Percentiles rank a stretch among this genome's conserved stretches.
phyloP scores from a whole-genome alignment of 1,140 invertebrate species.

The Sitophilus oryzae region DNA sequence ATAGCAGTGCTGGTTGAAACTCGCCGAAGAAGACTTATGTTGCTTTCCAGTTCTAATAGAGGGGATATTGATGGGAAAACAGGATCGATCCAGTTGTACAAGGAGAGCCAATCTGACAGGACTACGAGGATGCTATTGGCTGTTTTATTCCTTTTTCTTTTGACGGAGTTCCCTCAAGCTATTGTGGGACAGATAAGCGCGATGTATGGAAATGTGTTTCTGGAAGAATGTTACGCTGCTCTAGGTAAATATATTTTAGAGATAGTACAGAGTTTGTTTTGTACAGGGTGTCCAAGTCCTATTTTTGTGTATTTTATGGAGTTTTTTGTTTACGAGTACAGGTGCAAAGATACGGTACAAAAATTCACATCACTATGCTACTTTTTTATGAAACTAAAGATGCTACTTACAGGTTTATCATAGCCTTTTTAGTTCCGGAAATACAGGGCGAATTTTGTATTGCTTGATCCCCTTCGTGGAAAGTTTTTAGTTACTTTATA shows the following conservation, averaged over 20 bases:
- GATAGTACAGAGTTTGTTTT: too few relatives aligned
- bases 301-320: too few relatives aligned
- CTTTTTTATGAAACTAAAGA: too few relatives aligned
- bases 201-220: constrained; percentile 64
- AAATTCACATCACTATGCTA: too few relatives aligned
- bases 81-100: constrained; percentile 47
- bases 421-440: too few relatives aligned
- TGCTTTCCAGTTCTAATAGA: constrained; percentile 39
- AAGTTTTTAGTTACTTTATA: too few relatives aligned
- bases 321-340: too few relatives aligned
- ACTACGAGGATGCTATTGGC: constrained; percentile 92
- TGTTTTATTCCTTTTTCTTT: constrained; percentile 82
- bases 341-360: too few relatives aligned
- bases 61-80: constrained; percentile 17
- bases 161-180: constrained; percentile 81
- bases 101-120: constrained; percentile 72
- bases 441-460: too few relatives aligned
- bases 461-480: too few relatives aligned
- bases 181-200: constrained; percentile 73
- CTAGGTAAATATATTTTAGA: constrained; percentile 67
- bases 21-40: constrained; percentile 62
- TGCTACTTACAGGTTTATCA: too few relatives aligned
- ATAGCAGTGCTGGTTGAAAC: constrained; percentile 69
- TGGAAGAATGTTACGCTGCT: constrained; percentile 67
- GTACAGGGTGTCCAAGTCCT: too few relatives aligned